These are phyloP conservation scores for Dermolepida albohirtum DNA, from an alignment of 2,888 invertebrate genomes.

Conservation along the genomic window DNA sequence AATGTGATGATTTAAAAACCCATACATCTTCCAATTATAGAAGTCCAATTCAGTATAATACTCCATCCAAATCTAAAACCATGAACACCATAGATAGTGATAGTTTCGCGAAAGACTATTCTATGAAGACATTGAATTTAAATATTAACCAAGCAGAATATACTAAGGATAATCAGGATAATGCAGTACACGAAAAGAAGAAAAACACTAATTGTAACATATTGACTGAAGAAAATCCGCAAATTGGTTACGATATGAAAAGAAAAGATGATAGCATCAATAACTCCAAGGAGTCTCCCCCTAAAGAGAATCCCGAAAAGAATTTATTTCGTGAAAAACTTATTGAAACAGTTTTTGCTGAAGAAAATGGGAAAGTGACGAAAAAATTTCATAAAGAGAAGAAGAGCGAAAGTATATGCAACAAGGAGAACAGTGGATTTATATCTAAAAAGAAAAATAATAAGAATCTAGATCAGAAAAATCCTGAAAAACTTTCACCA, in stretches of 20 bases:
- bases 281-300: background rate
- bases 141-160: slow-evolving; percentile 13
- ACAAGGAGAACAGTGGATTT: slow-evolving; percentile 40
- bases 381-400: slow-evolving; percentile 36
- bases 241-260: background rate
- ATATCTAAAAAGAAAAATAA: slow-evolving; percentile 30
- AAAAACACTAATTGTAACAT: slow-evolving; percentile 1
- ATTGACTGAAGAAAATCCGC: slow-evolving; percentile 22
- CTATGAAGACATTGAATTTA: slow-evolving; percentile 35
- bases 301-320: slow-evolving; percentile 33
- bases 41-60: background rate
- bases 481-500: slow-evolving; percentile 28
- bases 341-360: slow-evolving; percentile 43
- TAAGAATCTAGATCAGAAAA: slow-evolving; percentile 27
- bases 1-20: slow-evolving; percentile 24
- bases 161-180: background rate
- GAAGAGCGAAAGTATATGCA: slow-evolving; percentile 39
- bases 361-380: slow-evolving; percentile 38
- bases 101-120: slow-evolving; percentile 30
- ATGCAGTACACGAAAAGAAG: slow-evolving; percentile 3
- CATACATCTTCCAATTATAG: slow-evolving; percentile 21
- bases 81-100: slow-evolving; percentile 1
- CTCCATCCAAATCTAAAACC: slow-evolving; percentile 10
- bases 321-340: slow-evolving; percentile 44
- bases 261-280: background rate